Evolutionary conservation across 2,888 invertebrate genomes (phyloP).

Genomic region (Blomia tropicalis): DNA sequence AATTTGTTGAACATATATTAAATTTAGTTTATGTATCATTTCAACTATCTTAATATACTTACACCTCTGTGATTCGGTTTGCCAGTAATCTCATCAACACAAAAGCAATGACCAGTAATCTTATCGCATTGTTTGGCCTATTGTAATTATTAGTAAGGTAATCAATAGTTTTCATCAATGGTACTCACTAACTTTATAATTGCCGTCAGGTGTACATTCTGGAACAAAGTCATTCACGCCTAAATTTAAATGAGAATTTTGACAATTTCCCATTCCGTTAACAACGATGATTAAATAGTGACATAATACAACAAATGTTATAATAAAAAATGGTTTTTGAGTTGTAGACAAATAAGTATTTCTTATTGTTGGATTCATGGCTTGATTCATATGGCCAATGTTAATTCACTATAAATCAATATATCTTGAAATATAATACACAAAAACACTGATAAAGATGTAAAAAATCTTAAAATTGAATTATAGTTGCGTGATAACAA

Average conservation of each 20-base stretch:
- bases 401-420: too few relatives aligned
- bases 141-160: neutral
- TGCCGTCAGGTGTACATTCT: constrained; percentile 19
- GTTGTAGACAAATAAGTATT: too few relatives aligned
- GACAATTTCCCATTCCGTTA: neutral
- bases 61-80: too few relatives aligned
- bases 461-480: too few relatives aligned
- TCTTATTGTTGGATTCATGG: too few relatives aligned
- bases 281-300: neutral
- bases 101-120: constrained; percentile 20
- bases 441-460: too few relatives aligned
- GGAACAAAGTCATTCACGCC: constrained; percentile 14
- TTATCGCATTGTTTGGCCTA: constrained; percentile 18
- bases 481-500: too few relatives aligned
- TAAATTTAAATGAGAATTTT: neutral
- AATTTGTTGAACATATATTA: too few relatives aligned
- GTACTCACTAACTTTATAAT: constrained; percentile 15
- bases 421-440: too few relatives aligned
- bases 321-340: too few relatives aligned
- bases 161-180: neutral
- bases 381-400: too few relatives aligned
- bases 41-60: too few relatives aligned
- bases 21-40: neutral
- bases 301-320: neutral
- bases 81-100: constrained; percentile 17